These are phyloP conservation scores for Chaenogobius annularis DNA, from an alignment of 2,113 vertebrate genomes.

Conservation along the genomic window DNA sequence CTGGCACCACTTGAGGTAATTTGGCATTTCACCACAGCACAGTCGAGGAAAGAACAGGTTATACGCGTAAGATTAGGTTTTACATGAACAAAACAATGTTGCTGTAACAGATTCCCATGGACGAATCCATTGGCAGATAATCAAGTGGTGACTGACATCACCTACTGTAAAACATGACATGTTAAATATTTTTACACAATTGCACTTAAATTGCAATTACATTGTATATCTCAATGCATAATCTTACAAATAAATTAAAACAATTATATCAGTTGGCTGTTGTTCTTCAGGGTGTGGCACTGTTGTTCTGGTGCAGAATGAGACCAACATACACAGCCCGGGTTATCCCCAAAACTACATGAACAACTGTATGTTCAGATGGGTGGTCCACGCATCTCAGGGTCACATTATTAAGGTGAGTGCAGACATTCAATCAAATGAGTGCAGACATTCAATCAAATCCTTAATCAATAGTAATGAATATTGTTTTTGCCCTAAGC, in stretches of 20 bases:
- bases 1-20: background rate
- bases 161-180: too few species aligned
- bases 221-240: too few species aligned
- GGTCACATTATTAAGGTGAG: constrained; percentile 81
- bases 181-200: background rate
- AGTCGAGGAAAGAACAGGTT: too few species aligned
- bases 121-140: too few species aligned
- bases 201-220: background rate
- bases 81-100: too few species aligned
- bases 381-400: constrained; percentile 80
- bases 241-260: too few species aligned
- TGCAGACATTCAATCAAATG: background rate
- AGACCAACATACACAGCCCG: constrained; percentile 74
- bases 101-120: too few species aligned
- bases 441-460: background rate
- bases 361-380: constrained; percentile 75
- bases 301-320: constrained; percentile 74
- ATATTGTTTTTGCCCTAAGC: constrained; percentile 54
- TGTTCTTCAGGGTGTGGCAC: constrained; percentile 69
- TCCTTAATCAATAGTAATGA: background rate
- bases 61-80: too few species aligned
- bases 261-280: background rate
- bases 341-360: constrained; percentile 79
- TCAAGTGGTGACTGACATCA: too few species aligned
- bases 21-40: background rate